Conservation (phyloP, 2,797 vertebrate species). For the Rhinella marina region DNA sequence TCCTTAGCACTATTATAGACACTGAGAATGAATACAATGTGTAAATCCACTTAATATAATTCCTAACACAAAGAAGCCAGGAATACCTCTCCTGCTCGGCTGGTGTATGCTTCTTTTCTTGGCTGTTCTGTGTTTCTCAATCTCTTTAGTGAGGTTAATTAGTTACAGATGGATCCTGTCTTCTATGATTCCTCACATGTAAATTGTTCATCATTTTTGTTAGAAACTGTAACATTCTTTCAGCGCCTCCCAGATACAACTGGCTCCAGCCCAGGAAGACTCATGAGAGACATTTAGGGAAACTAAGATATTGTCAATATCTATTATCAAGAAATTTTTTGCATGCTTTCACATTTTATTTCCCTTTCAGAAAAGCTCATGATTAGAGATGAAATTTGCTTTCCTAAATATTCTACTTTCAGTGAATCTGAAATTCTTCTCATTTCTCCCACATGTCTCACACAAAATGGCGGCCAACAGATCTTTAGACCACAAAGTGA, state of each 20-base stretch:
- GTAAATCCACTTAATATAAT: neutral
- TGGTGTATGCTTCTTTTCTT: constrained; percentile 49
- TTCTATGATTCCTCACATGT: constrained; percentile 79
- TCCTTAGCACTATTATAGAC: constrained; percentile 60
- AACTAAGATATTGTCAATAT: constrained; percentile 11
- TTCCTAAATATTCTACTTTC: too few relatives aligned
- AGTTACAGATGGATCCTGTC: constrained; percentile 81
- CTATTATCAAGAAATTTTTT: neutral
- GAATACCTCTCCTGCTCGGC: neutral
- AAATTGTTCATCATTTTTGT: constrained; percentile 84
- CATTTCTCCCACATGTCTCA: too few relatives aligned
- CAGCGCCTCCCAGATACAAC: constrained; percentile 76
- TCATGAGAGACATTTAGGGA: neutral
- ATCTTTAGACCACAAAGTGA: too few relatives aligned
- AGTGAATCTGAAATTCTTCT: too few relatives aligned
- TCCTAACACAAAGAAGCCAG: neutral
- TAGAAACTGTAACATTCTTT: constrained; percentile 77
- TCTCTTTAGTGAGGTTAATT: constrained; percentile 84
- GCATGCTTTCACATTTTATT: neutral
- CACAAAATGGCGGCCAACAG: too few relatives aligned
- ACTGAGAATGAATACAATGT: constrained; percentile 52
- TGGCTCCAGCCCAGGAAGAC: constrained; percentile 72
- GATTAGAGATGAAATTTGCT: too few relatives aligned
- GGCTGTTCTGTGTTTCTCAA: constrained; percentile 75
- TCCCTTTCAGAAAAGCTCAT: neutral